These are phyloP conservation scores for Endomychus coccineus DNA, from an alignment of 2,888 invertebrate species.

Conservation along the genomic window DNA sequence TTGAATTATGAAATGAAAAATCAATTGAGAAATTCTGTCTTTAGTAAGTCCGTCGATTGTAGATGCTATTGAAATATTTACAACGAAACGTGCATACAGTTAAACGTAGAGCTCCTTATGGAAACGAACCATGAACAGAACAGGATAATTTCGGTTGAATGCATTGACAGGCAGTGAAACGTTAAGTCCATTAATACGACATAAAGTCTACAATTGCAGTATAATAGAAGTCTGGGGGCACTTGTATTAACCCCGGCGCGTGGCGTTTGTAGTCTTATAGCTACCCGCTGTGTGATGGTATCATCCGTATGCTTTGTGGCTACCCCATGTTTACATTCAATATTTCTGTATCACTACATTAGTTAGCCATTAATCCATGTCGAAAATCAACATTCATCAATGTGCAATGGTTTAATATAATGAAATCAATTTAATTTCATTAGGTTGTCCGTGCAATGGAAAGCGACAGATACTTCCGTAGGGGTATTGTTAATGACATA, in stretches of 20 bases:
- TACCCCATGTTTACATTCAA: conserved; percentile 37
- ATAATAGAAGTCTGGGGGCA: conserved; percentile 30
- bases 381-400: conserved; percentile 1
- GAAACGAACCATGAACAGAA: too few relatives aligned
- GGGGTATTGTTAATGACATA: too few relatives aligned
- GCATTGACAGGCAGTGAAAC: conserved; percentile 28
- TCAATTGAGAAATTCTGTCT: too few relatives aligned
- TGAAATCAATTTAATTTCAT: too few relatives aligned
- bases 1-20: too few relatives aligned
- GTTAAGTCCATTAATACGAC: conserved; percentile 35
- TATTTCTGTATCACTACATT: conserved; percentile 38
- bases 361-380: conserved; percentile 36
- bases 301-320: conserved; percentile 29
- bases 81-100: too few relatives aligned
- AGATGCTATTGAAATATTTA: too few relatives aligned
- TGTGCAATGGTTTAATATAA: conserved; percentile 4
- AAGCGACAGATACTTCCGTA: too few relatives aligned
- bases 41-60: too few relatives aligned
- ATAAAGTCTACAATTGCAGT: conserved; percentile 13
- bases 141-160: conserved; percentile 4
- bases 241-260: conserved; percentile 33
- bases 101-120: too few relatives aligned
- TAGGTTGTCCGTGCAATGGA: too few relatives aligned
- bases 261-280: conserved; percentile 31
- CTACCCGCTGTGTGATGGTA: conserved; percentile 20